phyloP scores from a whole-genome alignment of 2,113 vertebrate species.

The Eclectus roratus region DNA sequence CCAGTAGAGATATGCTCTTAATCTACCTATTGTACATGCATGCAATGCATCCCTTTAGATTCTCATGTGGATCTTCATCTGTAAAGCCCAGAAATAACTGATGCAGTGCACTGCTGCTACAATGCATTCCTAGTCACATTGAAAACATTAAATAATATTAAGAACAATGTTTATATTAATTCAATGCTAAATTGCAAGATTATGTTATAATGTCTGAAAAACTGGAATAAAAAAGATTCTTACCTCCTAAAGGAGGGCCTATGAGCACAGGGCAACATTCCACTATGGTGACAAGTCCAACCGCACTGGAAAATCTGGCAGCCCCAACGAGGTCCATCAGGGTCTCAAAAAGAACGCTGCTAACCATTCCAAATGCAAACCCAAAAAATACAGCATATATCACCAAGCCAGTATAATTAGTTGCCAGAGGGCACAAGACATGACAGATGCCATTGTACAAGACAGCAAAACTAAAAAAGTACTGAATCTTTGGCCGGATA shows the following conservation, averaged over 20 bases:
- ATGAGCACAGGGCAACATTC: constrained; percentile 94
- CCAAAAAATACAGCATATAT: constrained; percentile 93
- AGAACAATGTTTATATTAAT: not conserved
- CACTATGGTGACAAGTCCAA: constrained; percentile 93
- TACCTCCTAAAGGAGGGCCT: constrained; percentile 95
- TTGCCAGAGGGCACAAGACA: constrained; percentile 86
- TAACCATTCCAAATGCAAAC: constrained; percentile 96
- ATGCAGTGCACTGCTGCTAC: not conserved
- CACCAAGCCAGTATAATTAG: constrained; percentile 85
- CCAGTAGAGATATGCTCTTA: not conserved
- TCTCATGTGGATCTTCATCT: not conserved
- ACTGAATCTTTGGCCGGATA: constrained; percentile 91
- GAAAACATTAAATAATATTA: not conserved
- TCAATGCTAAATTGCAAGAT: not conserved
- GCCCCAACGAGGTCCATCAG: constrained; percentile 95
- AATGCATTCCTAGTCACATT: not conserved
- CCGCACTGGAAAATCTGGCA: constrained; percentile 91
- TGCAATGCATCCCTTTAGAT: not conserved
- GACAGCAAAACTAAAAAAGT: constrained; percentile 93
- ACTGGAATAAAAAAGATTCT: not conserved
- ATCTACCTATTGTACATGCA: not conserved
- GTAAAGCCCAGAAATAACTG: not conserved
- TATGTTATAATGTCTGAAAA: not conserved
- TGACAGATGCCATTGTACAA: constrained; percentile 93
- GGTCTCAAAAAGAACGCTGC: constrained; percentile 93